Percentiles rank a stretch among this genome's conserved stretches.
Evolutionary conservation across 1,140 invertebrate genomes (phyloP).

Genomic region (Atopsyche davidsoni): DNA sequence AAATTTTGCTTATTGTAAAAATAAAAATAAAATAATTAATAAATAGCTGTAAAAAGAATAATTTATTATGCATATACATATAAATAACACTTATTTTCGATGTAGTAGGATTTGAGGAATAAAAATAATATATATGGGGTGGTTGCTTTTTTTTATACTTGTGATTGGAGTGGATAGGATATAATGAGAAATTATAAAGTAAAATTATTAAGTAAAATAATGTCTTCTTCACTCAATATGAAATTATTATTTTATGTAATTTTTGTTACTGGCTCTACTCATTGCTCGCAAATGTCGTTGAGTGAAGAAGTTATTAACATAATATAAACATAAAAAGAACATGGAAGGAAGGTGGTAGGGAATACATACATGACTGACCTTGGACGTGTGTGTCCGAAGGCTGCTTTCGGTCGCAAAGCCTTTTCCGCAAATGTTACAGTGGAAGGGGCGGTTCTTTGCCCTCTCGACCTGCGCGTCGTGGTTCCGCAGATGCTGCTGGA

Average conservation of each 20-base stretch:
- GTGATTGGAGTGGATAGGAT: not conserved
- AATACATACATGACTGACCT: slow-evolving; percentile 79
- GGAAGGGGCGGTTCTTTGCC: slow-evolving; percentile 90
- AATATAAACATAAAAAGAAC: slow-evolving; percentile 18
- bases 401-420: slow-evolving; percentile 94
- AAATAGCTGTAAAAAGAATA: too few species aligned
- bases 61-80: too few species aligned
- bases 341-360: slow-evolving; percentile 33
- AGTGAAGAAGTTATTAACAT: too few species aligned
- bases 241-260: too few species aligned
- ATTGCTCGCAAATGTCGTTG: too few species aligned
- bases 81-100: too few species aligned
- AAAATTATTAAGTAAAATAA: not conserved
- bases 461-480: slow-evolving; percentile 93
- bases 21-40: not conserved
- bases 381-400: slow-evolving; percentile 89
- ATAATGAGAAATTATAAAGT: not conserved
- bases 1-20: not conserved
- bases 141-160: not conserved
- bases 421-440: slow-evolving; percentile 94
- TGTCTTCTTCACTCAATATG: too few species aligned
- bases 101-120: too few species aligned
- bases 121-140: too few species aligned
- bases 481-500: slow-evolving; percentile 93
- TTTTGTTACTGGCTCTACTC: too few species aligned